Conservation (phyloP, 2,797 vertebrate species). For the Thaleichthys pacificus region DNA sequence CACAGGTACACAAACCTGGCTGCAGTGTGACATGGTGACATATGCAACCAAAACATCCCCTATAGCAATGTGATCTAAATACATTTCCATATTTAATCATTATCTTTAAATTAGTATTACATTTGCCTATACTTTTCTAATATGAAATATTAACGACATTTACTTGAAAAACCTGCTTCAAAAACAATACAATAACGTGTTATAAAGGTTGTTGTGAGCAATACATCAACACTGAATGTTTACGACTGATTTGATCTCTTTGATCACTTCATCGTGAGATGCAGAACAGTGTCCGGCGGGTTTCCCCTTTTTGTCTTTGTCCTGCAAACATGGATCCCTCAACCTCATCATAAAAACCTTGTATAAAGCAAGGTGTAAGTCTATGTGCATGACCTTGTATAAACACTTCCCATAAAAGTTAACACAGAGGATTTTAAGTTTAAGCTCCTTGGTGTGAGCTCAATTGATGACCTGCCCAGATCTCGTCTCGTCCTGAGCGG, state of each 20-base stretch:
- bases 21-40: too few species aligned
- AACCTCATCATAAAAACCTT: constrained; percentile 53
- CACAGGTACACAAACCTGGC: too few species aligned
- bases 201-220: too few species aligned
- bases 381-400: constrained; percentile 75
- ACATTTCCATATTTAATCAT: too few species aligned
- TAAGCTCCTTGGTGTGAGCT: constrained; percentile 62
- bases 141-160: too few species aligned
- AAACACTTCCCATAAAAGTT: constrained; percentile 80
- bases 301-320: constrained; percentile 47
- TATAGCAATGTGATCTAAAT: too few species aligned
- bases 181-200: too few species aligned
- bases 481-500: constrained; percentile 37
- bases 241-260: not conserved
- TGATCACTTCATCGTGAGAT: too few species aligned
- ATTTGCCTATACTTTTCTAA: too few species aligned
- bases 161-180: too few species aligned
- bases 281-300: constrained; percentile 35
- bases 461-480: constrained; percentile 71
- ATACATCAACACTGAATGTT: not conserved
- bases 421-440: constrained; percentile 66
- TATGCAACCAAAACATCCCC: too few species aligned
- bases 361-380: constrained; percentile 64
- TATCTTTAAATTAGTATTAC: too few species aligned
- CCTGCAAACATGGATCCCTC: constrained; percentile 57